Percentiles rank a stretch among this genome's conserved stretches.
These are phyloP conservation scores for Gryon sp. DNA, from an alignment of 1,140 invertebrate species.

Conservation along the genomic window DNA sequence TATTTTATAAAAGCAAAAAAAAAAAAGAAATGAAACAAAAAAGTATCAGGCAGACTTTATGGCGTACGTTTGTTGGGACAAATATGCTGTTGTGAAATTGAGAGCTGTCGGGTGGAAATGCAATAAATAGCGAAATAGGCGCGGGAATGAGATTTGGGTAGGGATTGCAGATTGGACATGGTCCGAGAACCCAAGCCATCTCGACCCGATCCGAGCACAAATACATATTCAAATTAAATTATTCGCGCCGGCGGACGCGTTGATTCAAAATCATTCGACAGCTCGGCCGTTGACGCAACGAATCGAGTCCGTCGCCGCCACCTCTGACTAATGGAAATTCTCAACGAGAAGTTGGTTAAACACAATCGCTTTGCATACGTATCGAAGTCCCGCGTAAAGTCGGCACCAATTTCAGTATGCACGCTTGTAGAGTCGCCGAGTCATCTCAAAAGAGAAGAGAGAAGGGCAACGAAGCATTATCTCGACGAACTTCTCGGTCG, in stretches of 20 bases:
- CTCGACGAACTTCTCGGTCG: conserved; percentile 33
- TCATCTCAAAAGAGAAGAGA: too few species aligned
- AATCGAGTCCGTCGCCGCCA: conserved; percentile 43
- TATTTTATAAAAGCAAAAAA: too few species aligned
- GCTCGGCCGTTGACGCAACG: conserved; percentile 40
- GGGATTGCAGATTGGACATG: conserved; percentile 52
- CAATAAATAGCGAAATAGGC: conserved; percentile 61
- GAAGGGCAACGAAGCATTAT: conserved; percentile 50
- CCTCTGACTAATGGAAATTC: conserved; percentile 60
- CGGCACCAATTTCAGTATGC: conserved; percentile 13
- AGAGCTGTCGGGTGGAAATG: conserved; percentile 42
- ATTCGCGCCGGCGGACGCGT: conserved; percentile 77
- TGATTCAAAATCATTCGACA: conserved; percentile 79
- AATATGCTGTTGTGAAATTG: conserved; percentile 31
- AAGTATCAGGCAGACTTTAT: background rate
- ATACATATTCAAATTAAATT: conserved; percentile 79
- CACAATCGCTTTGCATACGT: conserved; percentile 77
- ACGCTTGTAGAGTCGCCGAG: conserved; percentile 32
- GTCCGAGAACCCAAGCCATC: conserved; percentile 30
- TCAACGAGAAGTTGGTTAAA: conserved; percentile 72
- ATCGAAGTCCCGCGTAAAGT: conserved; percentile 62
- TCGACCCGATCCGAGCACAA: conserved; percentile 21
- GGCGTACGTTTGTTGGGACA: conserved; percentile 1
- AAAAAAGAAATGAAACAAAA: too few species aligned
- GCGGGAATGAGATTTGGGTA: conserved; percentile 45